These are phyloP conservation scores for Perodicticus potto DNA, from an alignment of 2,797 vertebrate species.

Conservation along the genomic window DNA sequence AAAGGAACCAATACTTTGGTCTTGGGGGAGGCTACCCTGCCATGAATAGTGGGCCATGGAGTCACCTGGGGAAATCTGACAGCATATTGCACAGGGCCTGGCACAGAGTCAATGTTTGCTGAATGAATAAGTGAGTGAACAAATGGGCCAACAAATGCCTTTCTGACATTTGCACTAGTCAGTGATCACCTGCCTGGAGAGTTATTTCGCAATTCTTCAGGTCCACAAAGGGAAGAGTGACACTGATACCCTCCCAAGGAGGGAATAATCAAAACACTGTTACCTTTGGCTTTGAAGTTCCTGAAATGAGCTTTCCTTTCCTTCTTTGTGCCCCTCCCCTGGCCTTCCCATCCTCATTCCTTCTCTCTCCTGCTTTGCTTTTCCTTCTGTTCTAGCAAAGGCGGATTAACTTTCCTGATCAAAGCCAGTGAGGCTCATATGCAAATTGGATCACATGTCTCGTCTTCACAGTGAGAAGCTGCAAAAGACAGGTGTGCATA, in stretches of 20 bases:
- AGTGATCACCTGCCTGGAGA: not conserved
- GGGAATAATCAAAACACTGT: not conserved
- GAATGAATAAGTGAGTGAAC: conserved; percentile 31
- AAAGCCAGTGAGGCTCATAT: not conserved
- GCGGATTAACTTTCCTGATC: not conserved
- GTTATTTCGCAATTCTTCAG: not conserved
- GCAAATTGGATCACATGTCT: not conserved
- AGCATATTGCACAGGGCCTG: not conserved
- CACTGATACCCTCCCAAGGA: not conserved
- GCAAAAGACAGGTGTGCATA: not conserved
- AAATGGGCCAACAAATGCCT: not conserved
- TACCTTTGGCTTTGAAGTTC: conserved; percentile 53
- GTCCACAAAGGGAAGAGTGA: not conserved
- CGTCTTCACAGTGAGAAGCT: not conserved
- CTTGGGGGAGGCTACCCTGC: too few relatives aligned
- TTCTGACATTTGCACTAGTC: conserved; percentile 30
- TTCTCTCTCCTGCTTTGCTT: not conserved
- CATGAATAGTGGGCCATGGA: not conserved
- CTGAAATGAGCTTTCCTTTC: not conserved
- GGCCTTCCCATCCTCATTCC: too few relatives aligned
- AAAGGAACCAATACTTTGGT: not conserved
- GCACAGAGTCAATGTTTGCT: conserved; percentile 22
- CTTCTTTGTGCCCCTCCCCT: not conserved
- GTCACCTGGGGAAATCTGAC: not conserved
- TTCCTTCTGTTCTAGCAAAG: conserved; percentile 19